Evolutionary conservation across 2,797 vertebrate species (phyloP).

Genomic region (Mormyrus proboscirostris): DNA sequence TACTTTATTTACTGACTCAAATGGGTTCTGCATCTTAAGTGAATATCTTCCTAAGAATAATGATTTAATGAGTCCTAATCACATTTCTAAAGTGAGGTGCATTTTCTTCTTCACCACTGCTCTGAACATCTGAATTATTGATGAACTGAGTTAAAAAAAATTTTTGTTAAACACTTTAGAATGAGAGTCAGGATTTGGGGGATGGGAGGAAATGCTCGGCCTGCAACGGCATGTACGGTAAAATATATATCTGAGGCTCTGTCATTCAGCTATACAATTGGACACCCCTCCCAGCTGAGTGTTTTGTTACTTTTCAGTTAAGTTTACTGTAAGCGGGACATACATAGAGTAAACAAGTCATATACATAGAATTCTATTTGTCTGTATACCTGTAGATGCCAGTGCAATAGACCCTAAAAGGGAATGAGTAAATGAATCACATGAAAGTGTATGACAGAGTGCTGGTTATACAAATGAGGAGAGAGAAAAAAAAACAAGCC

Average conservation of each 20-base stretch:
- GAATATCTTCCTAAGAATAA: background rate
- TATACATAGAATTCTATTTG: background rate
- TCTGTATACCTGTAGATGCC: background rate
- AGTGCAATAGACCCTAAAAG: background rate
- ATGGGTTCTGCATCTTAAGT: background rate
- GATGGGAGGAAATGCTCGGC: background rate
- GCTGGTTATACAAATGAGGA: background rate
- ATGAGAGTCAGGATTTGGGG: background rate
- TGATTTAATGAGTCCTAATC: background rate
- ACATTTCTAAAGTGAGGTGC: background rate
- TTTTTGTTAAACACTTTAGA: background rate
- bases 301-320: background rate
- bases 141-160: background rate
- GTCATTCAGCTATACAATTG: background rate
- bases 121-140: slow-evolving; percentile 1
- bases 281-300: background rate
- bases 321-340: background rate
- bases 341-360: background rate
- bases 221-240: background rate
- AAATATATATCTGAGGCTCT: background rate
- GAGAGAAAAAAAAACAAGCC: background rate
- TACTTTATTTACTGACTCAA: background rate
- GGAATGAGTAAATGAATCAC: background rate
- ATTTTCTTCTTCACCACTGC: background rate
- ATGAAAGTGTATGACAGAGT: background rate